Base-by-base conservation (phyloP, 2,888 invertebrate genomes). In the Drosophila meridiana region DNA sequence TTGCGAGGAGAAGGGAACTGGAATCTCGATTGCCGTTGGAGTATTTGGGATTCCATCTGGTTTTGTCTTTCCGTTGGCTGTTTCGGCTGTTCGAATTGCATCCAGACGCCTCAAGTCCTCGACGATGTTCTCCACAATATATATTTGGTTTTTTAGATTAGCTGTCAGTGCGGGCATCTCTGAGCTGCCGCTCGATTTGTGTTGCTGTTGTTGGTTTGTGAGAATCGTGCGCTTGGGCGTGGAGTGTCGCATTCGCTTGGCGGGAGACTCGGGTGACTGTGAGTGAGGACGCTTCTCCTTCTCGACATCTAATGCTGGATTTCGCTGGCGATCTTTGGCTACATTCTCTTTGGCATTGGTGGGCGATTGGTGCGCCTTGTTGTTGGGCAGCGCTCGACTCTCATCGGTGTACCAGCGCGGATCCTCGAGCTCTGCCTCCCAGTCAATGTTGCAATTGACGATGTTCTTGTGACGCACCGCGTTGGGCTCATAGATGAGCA, bases 391-490 rank as follows among this genome's bases (percentile, higher is more conserved):
- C 32, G 36, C 8, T 3, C 38, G 56, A 4, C 28, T 32, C 7
- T 64, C 67, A 1, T 89, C 72, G 5, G 81, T 84, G 53, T 92
- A 91, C 91, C 91, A 91, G 38, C 92, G 91, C 7, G 91, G 92
- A 77, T 91, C 82, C 42, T 91, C 83, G 13, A 91, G 72, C 55
- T 91, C 91, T 1, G 91, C 88, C 32, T 91, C 88, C 69, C 90
- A 82, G 64, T 92, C 91, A 32, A 91, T 83, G 2, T 61, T 14
- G 32, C 47, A 69, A 13, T 75, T 53, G 11, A 65, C 69, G 30
- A 61, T 73, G 0, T 47, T 57, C 1, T 48, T 20, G n/a, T 57
- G 61, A 6, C 78, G 76, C 3, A 91, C 82, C 4, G 87, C 92
- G 4, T 77, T 75, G 5, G 85, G 83, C 26, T 91, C 89, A 50